Evolutionary conservation across 2,797 vertebrate species (phyloP).

Genomic region (Sylvia borin): DNA sequence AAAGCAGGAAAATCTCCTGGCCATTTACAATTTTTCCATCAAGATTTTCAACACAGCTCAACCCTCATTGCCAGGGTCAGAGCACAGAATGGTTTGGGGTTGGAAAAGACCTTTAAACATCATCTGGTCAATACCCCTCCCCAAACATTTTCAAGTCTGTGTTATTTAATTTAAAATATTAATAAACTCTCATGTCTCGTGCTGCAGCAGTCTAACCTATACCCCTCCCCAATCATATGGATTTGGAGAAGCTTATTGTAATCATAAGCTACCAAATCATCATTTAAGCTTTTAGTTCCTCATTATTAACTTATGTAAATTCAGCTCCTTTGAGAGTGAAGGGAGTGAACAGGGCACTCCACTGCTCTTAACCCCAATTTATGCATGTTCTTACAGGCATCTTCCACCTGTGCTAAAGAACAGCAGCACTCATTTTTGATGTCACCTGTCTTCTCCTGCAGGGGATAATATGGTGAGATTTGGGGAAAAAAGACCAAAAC

Average conservation of each 20-base stretch:
- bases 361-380: not conserved
- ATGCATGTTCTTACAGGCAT: not conserved
- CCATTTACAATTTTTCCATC: not conserved
- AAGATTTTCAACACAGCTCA: not conserved
- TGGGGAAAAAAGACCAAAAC: accelerated
- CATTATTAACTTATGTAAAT: not conserved
- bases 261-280: not conserved
- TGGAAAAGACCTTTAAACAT: not conserved
- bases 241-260: not conserved
- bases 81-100: not conserved
- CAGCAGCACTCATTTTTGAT: not conserved
- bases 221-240: not conserved
- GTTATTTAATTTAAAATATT: not conserved
- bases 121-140: accelerated
- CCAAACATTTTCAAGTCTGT: not conserved
- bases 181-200: not conserved
- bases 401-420: not conserved
- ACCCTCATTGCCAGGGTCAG: not conserved
- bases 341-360: not conserved
- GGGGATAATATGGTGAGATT: not conserved
- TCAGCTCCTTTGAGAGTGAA: not conserved
- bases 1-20: not conserved
- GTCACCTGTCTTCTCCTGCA: not conserved
- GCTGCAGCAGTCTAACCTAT: not conserved
- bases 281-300: not conserved